Evolutionary conservation across 2,888 invertebrate species (phyloP).

Genomic region (Cheilosia scutellata): DNA sequence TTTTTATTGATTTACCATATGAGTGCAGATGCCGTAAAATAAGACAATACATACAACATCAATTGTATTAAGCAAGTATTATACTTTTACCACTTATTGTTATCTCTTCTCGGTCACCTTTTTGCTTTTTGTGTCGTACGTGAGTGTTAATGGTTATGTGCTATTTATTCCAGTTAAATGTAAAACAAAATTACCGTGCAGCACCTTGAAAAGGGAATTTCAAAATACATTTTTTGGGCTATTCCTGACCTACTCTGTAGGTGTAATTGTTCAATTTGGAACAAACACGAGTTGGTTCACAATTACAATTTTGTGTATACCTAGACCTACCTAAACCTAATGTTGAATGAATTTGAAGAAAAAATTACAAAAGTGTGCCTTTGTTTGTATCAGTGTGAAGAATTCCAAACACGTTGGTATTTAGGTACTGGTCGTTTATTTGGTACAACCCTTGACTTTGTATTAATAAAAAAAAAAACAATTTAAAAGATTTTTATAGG

Average conservation of each 20-base stretch:
- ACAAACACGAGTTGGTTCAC: conserved; percentile 5
- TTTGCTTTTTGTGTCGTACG: background rate
- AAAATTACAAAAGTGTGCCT: too few species aligned
- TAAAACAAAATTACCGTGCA: conserved; percentile 1
- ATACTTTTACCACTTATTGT: background rate
- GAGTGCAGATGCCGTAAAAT: background rate
- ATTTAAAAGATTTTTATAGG: too few species aligned
- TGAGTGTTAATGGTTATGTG: background rate
- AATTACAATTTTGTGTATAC: too few species aligned
- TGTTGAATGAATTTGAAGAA: too few species aligned
- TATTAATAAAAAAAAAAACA: too few species aligned
- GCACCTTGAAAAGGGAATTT: conserved; percentile 36
- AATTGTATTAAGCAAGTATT: conserved; percentile 22
- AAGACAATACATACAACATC: background rate
- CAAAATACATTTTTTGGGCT: conserved; percentile 14
- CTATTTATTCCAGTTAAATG: conserved; percentile 25
- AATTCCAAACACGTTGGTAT: too few species aligned
- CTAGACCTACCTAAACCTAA: too few species aligned
- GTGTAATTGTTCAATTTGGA: background rate
- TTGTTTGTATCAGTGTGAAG: too few species aligned
- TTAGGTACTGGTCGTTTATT: too few species aligned
- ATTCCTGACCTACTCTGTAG: conserved; percentile 2
- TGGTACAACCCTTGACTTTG: too few species aligned
- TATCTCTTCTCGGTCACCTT: background rate
- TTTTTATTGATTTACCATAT: conserved; percentile 20